A percentile compares a stretch with the other conserved stretches of the same genome.
phyloP scores from a whole-genome alignment of 2,888 invertebrate species.

The Parasteatoda lunata region DNA sequence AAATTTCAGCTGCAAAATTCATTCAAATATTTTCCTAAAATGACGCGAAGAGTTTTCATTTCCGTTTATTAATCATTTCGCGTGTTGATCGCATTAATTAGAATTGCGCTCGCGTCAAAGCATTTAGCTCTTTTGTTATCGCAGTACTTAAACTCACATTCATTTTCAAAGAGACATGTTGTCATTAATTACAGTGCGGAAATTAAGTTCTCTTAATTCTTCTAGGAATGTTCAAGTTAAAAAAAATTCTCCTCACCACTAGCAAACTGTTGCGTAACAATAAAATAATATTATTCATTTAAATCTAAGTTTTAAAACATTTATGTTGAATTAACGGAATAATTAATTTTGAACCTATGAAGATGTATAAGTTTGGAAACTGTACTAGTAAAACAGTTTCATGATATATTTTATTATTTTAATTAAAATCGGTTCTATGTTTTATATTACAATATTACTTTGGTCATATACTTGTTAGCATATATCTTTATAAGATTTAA shows the following conservation, averaged over 20 bases:
- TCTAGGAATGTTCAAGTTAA: conserved; percentile 41
- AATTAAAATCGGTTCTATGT: too few relatives aligned
- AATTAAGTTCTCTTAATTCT: conserved; percentile 61
- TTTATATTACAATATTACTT: too few relatives aligned
- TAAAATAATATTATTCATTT: too few relatives aligned
- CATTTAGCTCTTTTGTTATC: conserved; percentile 62
- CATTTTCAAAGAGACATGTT: conserved; percentile 54
- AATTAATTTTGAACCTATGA: too few relatives aligned
- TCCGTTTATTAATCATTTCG: conserved; percentile 55
- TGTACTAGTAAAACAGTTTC: too few relatives aligned
- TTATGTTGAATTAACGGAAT: too few relatives aligned
- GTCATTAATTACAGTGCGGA: conserved; percentile 64
- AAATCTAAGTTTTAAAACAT: too few relatives aligned
- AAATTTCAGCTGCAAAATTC: background rate
- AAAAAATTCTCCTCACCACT: background rate
- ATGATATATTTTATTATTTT: too few relatives aligned
- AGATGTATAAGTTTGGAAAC: too few relatives aligned
- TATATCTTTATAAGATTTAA: too few relatives aligned
- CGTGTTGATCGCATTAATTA: conserved; percentile 59
- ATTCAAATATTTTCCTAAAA: conserved; percentile 25
- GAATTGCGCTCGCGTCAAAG: conserved; percentile 55
- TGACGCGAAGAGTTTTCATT: conserved; percentile 41
- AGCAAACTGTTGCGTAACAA: too few relatives aligned
- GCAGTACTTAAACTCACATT: conserved; percentile 48
- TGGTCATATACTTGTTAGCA: too few relatives aligned